phyloP scores from a whole-genome alignment of 2,888 invertebrate genomes.

The Nephrotoma appendiculata region DNA sequence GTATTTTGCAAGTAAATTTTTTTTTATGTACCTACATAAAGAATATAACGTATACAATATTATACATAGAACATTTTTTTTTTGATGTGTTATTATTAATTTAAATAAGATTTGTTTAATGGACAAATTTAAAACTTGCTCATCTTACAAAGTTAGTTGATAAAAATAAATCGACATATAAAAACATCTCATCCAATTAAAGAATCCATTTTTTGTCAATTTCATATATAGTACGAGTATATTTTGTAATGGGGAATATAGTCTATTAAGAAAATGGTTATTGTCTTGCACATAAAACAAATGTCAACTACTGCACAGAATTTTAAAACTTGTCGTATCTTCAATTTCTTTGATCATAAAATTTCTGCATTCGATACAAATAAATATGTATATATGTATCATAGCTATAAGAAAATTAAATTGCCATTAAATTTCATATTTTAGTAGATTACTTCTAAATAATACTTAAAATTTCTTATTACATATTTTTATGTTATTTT shows the following conservation, averaged over 20 bases:
- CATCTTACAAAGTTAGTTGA: not conserved
- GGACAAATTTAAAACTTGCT: not conserved
- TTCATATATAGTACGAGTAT: not conserved
- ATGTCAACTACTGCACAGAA: not conserved
- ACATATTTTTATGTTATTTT: not conserved
- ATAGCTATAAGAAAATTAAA: not conserved
- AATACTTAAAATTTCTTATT: not conserved
- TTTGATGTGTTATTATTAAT: not conserved
- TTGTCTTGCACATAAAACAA: not conserved
- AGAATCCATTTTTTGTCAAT: not conserved
- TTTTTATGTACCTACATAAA: too few relatives aligned
- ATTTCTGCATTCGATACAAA: not conserved
- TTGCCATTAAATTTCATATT: not conserved
- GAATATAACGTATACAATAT: not conserved
- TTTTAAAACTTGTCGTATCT: not conserved
- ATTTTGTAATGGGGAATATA: not conserved
- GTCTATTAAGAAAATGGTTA: not conserved
- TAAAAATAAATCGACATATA: not conserved
- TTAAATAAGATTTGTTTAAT: not conserved
- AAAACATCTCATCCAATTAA: not conserved
- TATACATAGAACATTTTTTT: not conserved
- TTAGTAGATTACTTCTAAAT: not conserved
- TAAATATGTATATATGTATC: not conserved
- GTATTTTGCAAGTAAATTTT: not conserved
- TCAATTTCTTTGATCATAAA: not conserved